Percentiles rank a stretch among this genome's conserved stretches.
Evolutionary conservation across 2,888 invertebrate species (phyloP).

Genomic region (Caradrina clavipalpis): DNA sequence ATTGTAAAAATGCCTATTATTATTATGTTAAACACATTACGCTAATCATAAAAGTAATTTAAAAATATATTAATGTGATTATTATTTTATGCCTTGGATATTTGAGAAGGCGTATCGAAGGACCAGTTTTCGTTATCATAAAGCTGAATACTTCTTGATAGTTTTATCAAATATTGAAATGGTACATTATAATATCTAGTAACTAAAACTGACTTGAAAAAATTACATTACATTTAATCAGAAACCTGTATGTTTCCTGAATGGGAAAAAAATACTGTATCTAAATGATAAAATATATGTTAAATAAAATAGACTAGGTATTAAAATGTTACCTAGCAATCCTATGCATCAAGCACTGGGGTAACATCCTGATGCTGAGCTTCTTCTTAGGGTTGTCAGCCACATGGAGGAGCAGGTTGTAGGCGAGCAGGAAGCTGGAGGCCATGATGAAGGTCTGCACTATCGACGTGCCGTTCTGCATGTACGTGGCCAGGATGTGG

Average conservation of each 20-base stretch:
- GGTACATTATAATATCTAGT: too few relatives aligned
- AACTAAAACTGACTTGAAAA: too few relatives aligned
- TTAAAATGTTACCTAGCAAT: constrained; percentile 69
- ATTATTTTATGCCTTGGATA: too few relatives aligned
- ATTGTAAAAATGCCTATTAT: too few relatives aligned
- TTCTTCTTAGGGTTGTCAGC: constrained; percentile 61
- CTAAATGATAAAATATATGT: too few relatives aligned
- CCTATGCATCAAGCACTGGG: constrained; percentile 71
- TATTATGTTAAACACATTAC: too few relatives aligned
- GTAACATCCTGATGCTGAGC: constrained; percentile 68
- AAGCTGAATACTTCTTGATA: not conserved
- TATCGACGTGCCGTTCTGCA: constrained; percentile 77
- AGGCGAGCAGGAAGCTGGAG: constrained; percentile 78
- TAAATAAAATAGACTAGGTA: not conserved
- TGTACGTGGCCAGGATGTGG: constrained; percentile 67
- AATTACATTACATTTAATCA: too few relatives aligned
- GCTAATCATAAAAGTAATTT: too few relatives aligned
- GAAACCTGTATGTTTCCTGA: too few relatives aligned
- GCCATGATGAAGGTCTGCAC: constrained; percentile 78
- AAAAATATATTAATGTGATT: too few relatives aligned
- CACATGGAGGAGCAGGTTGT: constrained; percentile 72
- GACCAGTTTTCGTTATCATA: not conserved
- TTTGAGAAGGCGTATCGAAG: not conserved
- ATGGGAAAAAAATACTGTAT: not conserved
- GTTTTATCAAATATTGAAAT: too few relatives aligned